phyloP scores from a whole-genome alignment of 2,888 invertebrate species.

The Amiota communis region DNA sequence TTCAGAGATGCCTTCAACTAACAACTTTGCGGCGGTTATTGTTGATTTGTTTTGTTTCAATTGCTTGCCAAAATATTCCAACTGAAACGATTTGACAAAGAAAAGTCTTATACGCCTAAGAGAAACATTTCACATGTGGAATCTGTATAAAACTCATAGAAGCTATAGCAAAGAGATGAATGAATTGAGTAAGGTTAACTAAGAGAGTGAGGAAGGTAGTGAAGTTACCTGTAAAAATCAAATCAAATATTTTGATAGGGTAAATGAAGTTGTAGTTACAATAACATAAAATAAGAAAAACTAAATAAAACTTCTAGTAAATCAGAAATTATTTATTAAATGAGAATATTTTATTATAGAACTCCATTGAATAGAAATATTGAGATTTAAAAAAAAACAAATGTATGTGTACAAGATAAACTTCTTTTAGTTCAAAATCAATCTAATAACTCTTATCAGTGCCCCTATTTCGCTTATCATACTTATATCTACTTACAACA shows the following conservation, averaged over 20 bases:
- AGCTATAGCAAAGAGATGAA: background rate
- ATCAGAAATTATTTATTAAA: too few relatives aligned
- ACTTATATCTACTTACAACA: too few relatives aligned
- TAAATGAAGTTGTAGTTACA: too few relatives aligned
- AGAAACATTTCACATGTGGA: constrained; percentile 7
- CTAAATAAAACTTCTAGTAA: too few relatives aligned
- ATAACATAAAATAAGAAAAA: too few relatives aligned
- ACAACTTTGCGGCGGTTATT: constrained; percentile 21
- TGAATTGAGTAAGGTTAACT: background rate
- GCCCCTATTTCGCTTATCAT: too few relatives aligned
- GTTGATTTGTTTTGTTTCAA: constrained; percentile 53
- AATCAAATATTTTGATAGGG: background rate
- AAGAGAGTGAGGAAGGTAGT: background rate
- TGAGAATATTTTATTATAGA: too few relatives aligned
- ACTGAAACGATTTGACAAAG: constrained; percentile 32
- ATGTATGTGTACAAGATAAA: background rate
- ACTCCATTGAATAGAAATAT: too few relatives aligned
- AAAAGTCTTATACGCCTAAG: constrained; percentile 57
- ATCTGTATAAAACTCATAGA: background rate
- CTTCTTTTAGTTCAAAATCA: background rate
- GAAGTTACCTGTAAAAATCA: constrained; percentile 21
- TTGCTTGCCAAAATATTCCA: constrained; percentile 33
- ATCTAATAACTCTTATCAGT: background rate
- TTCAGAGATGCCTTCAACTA: too few relatives aligned
- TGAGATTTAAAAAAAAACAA: background rate